These are phyloP conservation scores for Tubulanus polymorphus DNA, from an alignment of 2,888 invertebrate species.

Conservation along the genomic window DNA sequence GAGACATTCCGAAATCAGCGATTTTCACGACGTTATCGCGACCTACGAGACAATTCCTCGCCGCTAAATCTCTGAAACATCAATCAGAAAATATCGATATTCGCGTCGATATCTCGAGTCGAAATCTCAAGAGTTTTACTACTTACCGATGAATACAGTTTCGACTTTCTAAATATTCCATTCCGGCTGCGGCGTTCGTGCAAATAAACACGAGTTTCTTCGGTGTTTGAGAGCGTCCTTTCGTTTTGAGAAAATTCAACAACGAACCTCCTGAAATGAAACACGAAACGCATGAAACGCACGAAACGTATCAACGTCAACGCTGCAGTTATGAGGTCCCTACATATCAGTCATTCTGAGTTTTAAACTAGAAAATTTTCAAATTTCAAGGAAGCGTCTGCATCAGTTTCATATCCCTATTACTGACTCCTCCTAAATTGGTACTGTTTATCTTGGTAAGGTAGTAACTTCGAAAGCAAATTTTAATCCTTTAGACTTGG, in stretches of 20 bases:
- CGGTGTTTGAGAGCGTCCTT: constrained; percentile 56
- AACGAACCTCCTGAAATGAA: constrained; percentile 74
- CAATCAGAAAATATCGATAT: background rate
- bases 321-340: no score
- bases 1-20: constrained; percentile 96
- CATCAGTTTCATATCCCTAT: no score
- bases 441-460: no score
- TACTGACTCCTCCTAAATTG: no score
- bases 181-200: constrained; percentile 87
- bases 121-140: background rate
- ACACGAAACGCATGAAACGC: no score
- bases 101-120: background rate
- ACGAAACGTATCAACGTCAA: no score
- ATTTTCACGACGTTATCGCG: constrained; percentile 83
- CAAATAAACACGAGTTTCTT: constrained; percentile 69
- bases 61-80: constrained; percentile 76
- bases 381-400: no score
- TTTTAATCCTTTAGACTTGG: no score
- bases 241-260: constrained; percentile 79
- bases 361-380: no score
- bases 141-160: constrained; percentile 81
- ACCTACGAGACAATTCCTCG: constrained; percentile 85
- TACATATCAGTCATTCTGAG: no score
- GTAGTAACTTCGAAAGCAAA: no score
- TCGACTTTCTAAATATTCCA: constrained; percentile 92